Base-by-base conservation (phyloP, 2,888 invertebrate species). In the Mythimna ferrago region DNA sequence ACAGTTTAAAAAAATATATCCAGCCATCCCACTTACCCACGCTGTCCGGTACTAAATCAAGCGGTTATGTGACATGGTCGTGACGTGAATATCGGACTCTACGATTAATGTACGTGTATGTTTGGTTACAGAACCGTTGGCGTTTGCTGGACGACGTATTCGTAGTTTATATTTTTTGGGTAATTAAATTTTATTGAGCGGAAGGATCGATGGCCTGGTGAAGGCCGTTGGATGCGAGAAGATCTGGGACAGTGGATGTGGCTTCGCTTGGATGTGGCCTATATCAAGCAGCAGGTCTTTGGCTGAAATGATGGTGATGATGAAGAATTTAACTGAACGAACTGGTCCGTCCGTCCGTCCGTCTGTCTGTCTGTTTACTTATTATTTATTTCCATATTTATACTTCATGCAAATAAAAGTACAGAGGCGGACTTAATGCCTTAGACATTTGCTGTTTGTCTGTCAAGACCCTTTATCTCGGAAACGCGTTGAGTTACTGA, bases 1-100 rank as follows among this genome's bases (percentile, higher is more conserved):
- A 44, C 44, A 44, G 3, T 69, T 32, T 32, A 65, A 67, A 67
- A 53, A 53, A n/a, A 48, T 51, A 54, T 69, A 54, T 51, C 66
- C 26, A 58, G 64, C 78, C 66, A 81, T 77, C 60, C 62, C 56
- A 64, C 61, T 80, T 84, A 86, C 88, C 87, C 87, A 87, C 87
- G 86, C 81, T 80, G 80, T 69, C 63, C 51, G 72, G 64, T 66
- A 81, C 62, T 89, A 86, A 88, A 88, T 89, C 87, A 88, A 81
- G 74, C 73, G 71, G 84, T 84, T 80, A 78, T 84, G 86, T 85
- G 83, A 82, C 79, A 64, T 63, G 32, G 19, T 58, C 86, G 87
- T 88, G 88, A 85, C 81, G 38, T 69, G 88, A 86, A 87, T 88
- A 76, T 66, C 65, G 78, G 71, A 78, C 67, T 51, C 38, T 38